Conservation (phyloP, 2,888 invertebrate species). For the Oxytorus armatus region DNA sequence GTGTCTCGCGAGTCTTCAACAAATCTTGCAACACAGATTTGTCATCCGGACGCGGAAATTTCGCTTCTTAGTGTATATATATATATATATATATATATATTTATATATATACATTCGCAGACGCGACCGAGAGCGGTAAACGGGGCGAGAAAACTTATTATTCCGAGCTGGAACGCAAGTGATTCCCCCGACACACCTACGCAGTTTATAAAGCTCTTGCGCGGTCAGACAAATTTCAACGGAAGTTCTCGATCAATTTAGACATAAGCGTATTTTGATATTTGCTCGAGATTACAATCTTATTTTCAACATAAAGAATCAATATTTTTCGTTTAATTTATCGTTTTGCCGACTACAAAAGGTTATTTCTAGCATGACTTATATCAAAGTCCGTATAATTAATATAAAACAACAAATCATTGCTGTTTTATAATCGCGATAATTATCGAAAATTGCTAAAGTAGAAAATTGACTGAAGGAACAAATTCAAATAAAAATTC, state of each 20-base stretch:
- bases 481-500: not conserved
- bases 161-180: conserved; percentile 44
- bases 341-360: not conserved
- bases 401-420: no score
- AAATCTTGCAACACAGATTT: conserved; percentile 44
- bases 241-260: conserved; percentile 27
- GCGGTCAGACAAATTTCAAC: conserved; percentile 38
- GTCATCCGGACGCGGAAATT: conserved; percentile 55
- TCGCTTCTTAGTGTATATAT: conserved; percentile 29
- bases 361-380: no score
- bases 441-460: not conserved
- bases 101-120: not conserved
- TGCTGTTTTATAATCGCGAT: not conserved
- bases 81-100: conserved; percentile 31
- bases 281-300: conserved; percentile 18
- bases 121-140: not conserved
- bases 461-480: no score
- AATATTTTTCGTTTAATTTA: not conserved
- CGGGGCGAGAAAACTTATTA: conserved; percentile 30
- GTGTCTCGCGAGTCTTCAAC: conserved; percentile 9
- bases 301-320: not conserved
- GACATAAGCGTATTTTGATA: conserved; percentile 1
- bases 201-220: conserved; percentile 37
- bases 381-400: no score
- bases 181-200: conserved; percentile 59